These are phyloP conservation scores for Falcunculus frontatus DNA, from an alignment of 2,113 vertebrate genomes.

Conservation along the genomic window DNA sequence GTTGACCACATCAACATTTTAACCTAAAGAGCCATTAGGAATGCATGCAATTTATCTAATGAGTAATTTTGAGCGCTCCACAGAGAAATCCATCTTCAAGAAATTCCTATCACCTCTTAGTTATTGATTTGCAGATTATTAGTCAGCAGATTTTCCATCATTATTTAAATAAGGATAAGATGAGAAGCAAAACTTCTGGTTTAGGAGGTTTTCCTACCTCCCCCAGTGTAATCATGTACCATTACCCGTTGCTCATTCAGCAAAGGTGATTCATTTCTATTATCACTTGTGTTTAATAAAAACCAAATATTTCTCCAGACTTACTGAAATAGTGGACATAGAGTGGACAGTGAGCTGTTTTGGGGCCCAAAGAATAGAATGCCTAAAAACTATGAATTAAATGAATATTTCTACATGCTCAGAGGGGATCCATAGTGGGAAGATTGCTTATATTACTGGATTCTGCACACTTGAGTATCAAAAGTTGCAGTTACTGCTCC, in stretches of 20 bases:
- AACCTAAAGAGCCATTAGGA: background rate
- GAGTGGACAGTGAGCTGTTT: background rate
- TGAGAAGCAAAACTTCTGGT: background rate
- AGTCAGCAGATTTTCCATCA: conserved; percentile 4
- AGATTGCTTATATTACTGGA: background rate
- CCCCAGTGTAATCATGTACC: background rate
- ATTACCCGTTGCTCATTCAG: background rate
- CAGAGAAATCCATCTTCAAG: background rate
- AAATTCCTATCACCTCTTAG: background rate
- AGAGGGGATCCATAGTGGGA: background rate
- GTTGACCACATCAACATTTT: background rate
- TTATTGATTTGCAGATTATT: background rate
- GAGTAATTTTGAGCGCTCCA: background rate
- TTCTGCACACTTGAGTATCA: background rate
- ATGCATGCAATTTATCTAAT: background rate
- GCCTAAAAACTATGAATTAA: background rate
- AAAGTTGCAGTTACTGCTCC: background rate
- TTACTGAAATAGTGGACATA: background rate
- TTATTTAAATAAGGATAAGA: background rate
- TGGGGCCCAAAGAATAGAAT: background rate
- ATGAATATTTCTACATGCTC: background rate
- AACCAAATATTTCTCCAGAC: background rate
- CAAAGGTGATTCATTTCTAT: background rate
- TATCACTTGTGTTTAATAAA: background rate
- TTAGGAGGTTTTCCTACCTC: background rate